Percentiles rank a stretch among this genome's conserved stretches.
Evolutionary conservation across 2,797 vertebrate genomes (phyloP).

Genomic region (Rhinoraja longicauda): DNA sequence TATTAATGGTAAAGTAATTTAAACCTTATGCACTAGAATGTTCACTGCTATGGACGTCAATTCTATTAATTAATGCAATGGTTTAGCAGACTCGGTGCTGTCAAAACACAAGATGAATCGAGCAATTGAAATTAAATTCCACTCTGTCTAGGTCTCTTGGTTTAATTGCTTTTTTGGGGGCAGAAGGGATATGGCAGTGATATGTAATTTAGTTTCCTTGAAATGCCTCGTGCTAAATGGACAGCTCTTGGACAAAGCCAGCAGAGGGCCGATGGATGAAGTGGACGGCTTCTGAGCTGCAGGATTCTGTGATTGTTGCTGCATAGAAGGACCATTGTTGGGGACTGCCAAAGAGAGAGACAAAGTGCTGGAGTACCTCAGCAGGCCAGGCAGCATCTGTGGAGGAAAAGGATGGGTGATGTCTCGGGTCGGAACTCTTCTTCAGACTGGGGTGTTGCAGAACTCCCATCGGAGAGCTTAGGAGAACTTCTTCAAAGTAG

Average conservation of each 20-base stretch:
- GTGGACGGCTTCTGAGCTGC: not conserved
- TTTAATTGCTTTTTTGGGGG: not conserved
- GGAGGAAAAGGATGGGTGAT: too few relatives aligned
- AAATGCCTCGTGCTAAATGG: not conserved
- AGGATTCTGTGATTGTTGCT: not conserved
- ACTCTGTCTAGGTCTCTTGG: not conserved
- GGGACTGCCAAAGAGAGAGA: not conserved
- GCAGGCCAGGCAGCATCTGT: too few relatives aligned
- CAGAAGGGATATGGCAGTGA: not conserved
- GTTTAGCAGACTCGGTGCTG: not conserved
- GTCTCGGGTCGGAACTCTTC: too few relatives aligned
- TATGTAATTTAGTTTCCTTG: not conserved
- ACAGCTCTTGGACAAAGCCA: not conserved
- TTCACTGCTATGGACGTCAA: not conserved
- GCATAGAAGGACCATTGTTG: too few relatives aligned
- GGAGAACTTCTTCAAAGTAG: too few relatives aligned
- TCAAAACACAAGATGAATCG: not conserved
- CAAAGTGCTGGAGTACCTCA: too few relatives aligned
- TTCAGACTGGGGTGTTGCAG: too few relatives aligned
- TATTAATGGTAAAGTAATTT: not conserved
- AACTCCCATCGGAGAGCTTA: too few relatives aligned
- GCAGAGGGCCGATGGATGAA: not conserved
- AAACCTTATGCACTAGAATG: not conserved
- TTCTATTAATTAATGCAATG: not conserved
- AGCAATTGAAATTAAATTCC: not conserved